A percentile compares a stretch with the other conserved stretches of the same genome.
Evolutionary conservation across 2,113 vertebrate genomes (phyloP).

Genomic region (Eira barbara): DNA sequence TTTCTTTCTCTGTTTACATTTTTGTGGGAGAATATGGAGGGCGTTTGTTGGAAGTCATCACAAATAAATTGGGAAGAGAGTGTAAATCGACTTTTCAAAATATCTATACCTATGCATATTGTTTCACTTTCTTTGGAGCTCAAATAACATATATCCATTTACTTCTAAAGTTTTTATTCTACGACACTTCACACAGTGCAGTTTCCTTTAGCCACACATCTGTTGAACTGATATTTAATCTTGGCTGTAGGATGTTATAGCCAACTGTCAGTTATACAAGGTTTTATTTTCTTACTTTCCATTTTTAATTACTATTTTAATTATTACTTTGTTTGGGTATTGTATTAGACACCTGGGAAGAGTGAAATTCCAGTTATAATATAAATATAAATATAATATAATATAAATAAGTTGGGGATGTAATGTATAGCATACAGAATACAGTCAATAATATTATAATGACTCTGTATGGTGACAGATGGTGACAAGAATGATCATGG

Average conservation of each 20-base stretch:
- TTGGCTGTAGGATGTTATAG: neutral
- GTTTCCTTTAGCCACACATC: neutral
- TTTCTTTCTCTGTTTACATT: neutral
- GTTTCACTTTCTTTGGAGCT: neutral
- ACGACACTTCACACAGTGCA: neutral
- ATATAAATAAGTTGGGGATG: neutral
- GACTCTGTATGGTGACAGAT: neutral
- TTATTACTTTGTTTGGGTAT: neutral
- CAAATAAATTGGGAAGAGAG: neutral
- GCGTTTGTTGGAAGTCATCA: neutral
- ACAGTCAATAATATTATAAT: neutral
- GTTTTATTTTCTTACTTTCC: neutral
- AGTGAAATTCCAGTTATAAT: neutral
- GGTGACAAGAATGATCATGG: neutral
- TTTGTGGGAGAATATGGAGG: fast-evolving
- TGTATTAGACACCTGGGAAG: neutral
- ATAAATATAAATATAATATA: neutral
- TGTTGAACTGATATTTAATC: neutral
- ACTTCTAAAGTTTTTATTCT: neutral
- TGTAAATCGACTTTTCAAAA: neutral
- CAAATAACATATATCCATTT: neutral
- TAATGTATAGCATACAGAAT: neutral
- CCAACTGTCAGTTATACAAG: neutral
- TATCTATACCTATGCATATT: neutral
- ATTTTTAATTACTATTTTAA: neutral